Evolutionary conservation across 2,113 vertebrate genomes (phyloP).

Genomic region (Istiophorus platypterus): DNA sequence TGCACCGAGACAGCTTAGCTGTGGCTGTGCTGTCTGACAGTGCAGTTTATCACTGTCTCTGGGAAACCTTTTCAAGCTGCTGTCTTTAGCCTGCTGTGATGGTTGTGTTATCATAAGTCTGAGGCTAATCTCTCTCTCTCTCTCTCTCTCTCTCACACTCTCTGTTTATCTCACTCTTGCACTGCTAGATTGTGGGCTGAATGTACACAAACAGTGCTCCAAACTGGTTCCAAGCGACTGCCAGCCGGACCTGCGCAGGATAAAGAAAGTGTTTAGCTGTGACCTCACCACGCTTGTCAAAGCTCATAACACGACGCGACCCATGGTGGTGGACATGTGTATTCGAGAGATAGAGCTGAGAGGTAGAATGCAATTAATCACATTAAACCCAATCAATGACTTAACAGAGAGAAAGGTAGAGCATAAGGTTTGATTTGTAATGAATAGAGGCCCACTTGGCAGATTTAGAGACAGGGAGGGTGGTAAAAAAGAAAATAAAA

Average conservation of each 20-base stretch:
- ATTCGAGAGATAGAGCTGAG: slow-evolving; percentile 96
- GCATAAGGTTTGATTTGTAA: not conserved
- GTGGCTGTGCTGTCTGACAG: slow-evolving; percentile 55
- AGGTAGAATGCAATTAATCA: slow-evolving; percentile 82
- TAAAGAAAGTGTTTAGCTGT: slow-evolving; percentile 97
- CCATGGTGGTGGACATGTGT: slow-evolving; percentile 98
- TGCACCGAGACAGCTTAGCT: slow-evolving; percentile 43
- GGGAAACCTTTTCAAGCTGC: slow-evolving; percentile 54
- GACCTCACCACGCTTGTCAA: slow-evolving; percentile 98
- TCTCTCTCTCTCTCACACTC: slow-evolving; percentile 34
- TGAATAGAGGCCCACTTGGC: not conserved
- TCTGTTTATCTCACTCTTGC: slow-evolving; percentile 31
- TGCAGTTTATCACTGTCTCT: slow-evolving; percentile 60
- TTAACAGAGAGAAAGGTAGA: not conserved
- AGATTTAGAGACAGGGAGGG: too few species aligned
- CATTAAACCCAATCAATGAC: not conserved
- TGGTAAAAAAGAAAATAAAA: not conserved
- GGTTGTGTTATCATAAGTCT: slow-evolving; percentile 55
- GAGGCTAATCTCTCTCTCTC: slow-evolving; percentile 43
- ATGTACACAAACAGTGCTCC: slow-evolving; percentile 98
- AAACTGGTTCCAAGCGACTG: slow-evolving; percentile 97
- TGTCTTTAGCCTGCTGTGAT: slow-evolving; percentile 49
- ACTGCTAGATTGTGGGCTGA: slow-evolving; percentile 92
- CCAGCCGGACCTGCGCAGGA: slow-evolving; percentile 96
- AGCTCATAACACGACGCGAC: slow-evolving; percentile 93